These are phyloP conservation scores for Capromys pilorides DNA, from an alignment of 2,797 vertebrate genomes.

Conservation along the genomic window DNA sequence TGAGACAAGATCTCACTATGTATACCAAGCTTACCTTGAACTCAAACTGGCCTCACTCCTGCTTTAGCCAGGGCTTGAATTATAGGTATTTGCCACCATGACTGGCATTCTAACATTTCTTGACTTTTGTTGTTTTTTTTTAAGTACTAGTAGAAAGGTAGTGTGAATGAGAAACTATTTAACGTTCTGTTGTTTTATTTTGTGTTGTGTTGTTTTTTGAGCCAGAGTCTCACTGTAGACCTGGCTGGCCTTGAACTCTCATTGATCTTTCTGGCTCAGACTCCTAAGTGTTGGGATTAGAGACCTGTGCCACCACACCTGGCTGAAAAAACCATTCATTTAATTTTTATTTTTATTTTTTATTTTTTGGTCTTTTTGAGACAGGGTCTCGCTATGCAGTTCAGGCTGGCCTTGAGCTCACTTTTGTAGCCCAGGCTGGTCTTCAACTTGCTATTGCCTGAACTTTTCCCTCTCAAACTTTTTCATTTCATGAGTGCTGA, in stretches of 20 bases:
- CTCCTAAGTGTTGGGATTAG: not conserved
- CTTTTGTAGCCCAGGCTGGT: too few relatives aligned
- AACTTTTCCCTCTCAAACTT: not conserved
- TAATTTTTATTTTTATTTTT: too few relatives aligned
- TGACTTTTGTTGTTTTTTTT: slow-evolving; percentile 23
- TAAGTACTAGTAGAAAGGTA: not conserved
- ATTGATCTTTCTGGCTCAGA: not conserved
- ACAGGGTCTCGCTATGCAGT: too few relatives aligned
- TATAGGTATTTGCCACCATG: not conserved
- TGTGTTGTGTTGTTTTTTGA: not conserved
- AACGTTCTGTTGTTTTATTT: not conserved
- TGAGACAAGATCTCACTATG: too few relatives aligned
- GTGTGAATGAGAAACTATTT: slow-evolving; percentile 46
- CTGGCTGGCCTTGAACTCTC: not conserved
- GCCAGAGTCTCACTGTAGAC: not conserved
- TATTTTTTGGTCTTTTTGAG: too few relatives aligned
- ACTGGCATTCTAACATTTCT: slow-evolving; percentile 37
- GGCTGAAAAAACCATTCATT: too few relatives aligned
- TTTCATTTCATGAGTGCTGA: slow-evolving; percentile 21
- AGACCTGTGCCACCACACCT: too few relatives aligned
- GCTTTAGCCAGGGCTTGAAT: not conserved
- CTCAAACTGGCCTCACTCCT: not conserved
- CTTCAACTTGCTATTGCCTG: too few relatives aligned
- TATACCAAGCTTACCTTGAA: too few relatives aligned
- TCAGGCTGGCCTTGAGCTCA: too few relatives aligned